phyloP scores from a whole-genome alignment of 92 coral and sea anemone species.

The Meandrina meandrites region DNA sequence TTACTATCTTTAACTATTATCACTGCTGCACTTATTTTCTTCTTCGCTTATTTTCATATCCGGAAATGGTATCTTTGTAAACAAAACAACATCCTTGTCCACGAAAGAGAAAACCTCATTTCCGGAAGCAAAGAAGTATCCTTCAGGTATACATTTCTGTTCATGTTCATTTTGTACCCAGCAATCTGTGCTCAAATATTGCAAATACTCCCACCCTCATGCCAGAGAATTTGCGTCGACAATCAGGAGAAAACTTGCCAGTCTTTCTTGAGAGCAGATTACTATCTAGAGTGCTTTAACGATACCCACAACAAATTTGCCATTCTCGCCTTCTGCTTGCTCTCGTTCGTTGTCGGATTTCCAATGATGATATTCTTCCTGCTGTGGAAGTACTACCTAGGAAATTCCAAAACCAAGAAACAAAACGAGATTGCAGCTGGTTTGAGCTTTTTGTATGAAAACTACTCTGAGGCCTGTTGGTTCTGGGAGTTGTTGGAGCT shows the following conservation, averaged over 20 bases:
- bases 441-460: conserved; percentile 45
- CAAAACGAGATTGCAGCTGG: conserved; percentile 4
- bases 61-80: neutral
- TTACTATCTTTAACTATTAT: conserved; percentile 2
- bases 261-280: conserved; percentile 45
- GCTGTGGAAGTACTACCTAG: conserved; percentile 5
- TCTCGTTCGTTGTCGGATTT: conserved; percentile 29
- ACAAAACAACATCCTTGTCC: neutral
- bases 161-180: conserved; percentile 42
- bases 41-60: neutral
- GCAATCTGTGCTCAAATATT: conserved; percentile 30
- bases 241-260: conserved; percentile 7
- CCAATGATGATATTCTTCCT: conserved; percentile 31
- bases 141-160: conserved; percentile 32
- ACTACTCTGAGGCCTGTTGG: conserved; percentile 22
- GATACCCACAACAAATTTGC: conserved; percentile 31
- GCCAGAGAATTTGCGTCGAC: conserved; percentile 42
- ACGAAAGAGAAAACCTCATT: conserved; percentile 2
- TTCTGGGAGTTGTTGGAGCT: conserved; percentile 27
- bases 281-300: conserved; percentile 33
- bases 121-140: conserved; percentile 16
- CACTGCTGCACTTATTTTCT: conserved; percentile 22
- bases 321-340: neutral
- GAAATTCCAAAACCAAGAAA: neutral
- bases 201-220: conserved; percentile 36